Percentiles rank a stretch among this genome's conserved stretches.
phyloP scores from a whole-genome alignment of 1,140 invertebrate genomes.

The Teleogryllus occipitalis region DNA sequence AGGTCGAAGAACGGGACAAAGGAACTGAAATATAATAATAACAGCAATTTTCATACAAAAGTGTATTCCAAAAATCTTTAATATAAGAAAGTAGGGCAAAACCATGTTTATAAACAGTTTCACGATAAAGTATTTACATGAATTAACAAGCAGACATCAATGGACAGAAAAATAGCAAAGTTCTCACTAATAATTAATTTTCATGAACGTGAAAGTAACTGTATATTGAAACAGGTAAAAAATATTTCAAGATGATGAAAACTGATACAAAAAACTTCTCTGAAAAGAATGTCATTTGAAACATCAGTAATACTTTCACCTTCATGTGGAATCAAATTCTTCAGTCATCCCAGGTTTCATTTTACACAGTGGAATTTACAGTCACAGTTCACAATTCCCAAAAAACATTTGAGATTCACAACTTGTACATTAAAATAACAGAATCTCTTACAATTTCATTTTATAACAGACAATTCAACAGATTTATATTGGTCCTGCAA shows the following conservation, averaged over 20 bases:
- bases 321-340: neutral
- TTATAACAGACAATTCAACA: conserved; percentile 1
- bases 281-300: neutral
- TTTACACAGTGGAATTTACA: neutral
- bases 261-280: neutral
- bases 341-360: neutral
- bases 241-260: neutral
- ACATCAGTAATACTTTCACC: neutral
- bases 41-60: neutral
- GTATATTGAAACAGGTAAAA: neutral
- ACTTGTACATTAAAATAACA: neutral
- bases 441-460: neutral
- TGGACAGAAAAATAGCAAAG: neutral
- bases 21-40: neutral
- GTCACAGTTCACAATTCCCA: neutral
- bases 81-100: neutral
- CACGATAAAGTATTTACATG: neutral
- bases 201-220: neutral
- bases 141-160: neutral
- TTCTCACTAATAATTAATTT: neutral
- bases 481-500: neutral
- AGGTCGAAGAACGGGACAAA: neutral
- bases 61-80: conserved; percentile 5
- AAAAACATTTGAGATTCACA: neutral
- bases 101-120: neutral